Evolutionary conservation across 2,113 vertebrate species (phyloP).

Genomic region (Smithornis capensis): DNA sequence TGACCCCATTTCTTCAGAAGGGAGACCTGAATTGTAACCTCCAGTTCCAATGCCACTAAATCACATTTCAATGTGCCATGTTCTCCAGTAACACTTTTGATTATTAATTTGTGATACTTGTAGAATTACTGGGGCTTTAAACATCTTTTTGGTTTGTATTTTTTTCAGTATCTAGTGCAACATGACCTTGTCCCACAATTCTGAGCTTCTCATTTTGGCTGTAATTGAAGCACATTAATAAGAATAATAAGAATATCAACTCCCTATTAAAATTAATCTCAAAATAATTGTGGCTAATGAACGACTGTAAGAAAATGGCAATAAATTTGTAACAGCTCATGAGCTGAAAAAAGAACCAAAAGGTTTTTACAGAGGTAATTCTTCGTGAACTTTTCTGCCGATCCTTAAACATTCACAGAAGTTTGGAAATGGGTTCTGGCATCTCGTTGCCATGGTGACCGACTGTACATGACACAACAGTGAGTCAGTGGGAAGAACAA

Average conservation of each 20-base stretch:
- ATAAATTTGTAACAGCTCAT: accelerated
- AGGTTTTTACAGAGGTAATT: not conserved
- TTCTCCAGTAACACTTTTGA: not conserved
- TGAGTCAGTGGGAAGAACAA: not conserved
- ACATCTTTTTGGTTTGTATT: not conserved
- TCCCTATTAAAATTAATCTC: not conserved
- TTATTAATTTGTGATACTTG: not conserved
- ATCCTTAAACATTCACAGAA: not conserved
- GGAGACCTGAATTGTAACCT: not conserved
- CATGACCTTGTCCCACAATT: not conserved
- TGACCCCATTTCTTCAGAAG: accelerated
- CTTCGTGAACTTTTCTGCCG: not conserved
- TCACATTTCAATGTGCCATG: not conserved
- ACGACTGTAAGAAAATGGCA: not conserved
- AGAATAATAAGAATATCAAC: not conserved
- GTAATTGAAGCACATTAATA: not conserved
- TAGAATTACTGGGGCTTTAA: not conserved
- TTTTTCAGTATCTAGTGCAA: not conserved
- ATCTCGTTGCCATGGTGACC: not conserved
- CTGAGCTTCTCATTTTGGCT: not conserved
- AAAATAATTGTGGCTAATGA: not conserved
- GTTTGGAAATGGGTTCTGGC: not conserved
- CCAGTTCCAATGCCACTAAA: not conserved
- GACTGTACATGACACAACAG: not conserved
- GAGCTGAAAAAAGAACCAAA: not conserved